These are phyloP conservation scores for Altica lythri DNA, from an alignment of 2,888 invertebrate genomes.

Conservation along the genomic window DNA sequence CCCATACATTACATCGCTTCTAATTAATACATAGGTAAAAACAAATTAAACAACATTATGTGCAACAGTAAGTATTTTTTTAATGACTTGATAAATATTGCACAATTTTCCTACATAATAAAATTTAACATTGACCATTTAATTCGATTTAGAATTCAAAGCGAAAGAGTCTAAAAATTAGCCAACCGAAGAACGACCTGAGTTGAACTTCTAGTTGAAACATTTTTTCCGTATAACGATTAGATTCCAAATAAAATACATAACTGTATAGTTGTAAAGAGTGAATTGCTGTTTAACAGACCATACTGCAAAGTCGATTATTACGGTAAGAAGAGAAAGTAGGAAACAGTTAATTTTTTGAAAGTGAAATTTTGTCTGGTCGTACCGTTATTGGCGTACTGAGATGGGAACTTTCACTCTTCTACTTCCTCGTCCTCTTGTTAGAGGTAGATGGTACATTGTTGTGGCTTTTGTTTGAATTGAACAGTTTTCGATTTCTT, in stretches of 20 bases:
- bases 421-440: constrained; percentile 11
- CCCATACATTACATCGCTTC: too few relatives aligned
- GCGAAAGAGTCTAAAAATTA: not conserved
- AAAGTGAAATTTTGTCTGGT: constrained; percentile 48
- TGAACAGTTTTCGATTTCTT: too few relatives aligned
- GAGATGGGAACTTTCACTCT: constrained; percentile 12
- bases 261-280: constrained; percentile 27
- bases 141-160: not conserved
- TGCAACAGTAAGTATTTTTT: too few relatives aligned
- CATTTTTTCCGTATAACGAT: constrained; percentile 9
- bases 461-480: not conserved
- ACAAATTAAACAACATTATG: too few relatives aligned
- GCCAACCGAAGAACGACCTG: constrained; percentile 11
- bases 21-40: too few relatives aligned
- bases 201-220: constrained; percentile 18
- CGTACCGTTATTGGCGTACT: constrained; percentile 23
- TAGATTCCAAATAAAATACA: constrained; percentile 1
- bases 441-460: not conserved
- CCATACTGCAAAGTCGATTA: constrained; percentile 30
- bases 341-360: constrained; percentile 50
- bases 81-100: too few relatives aligned
- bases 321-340: constrained; percentile 48
- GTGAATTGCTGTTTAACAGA: constrained; percentile 33
- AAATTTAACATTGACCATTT: constrained; percentile 7
- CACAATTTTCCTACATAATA: too few relatives aligned